These are phyloP conservation scores for Encarsia formosa DNA, from an alignment of 2,888 invertebrate species.

Conservation along the genomic window DNA sequence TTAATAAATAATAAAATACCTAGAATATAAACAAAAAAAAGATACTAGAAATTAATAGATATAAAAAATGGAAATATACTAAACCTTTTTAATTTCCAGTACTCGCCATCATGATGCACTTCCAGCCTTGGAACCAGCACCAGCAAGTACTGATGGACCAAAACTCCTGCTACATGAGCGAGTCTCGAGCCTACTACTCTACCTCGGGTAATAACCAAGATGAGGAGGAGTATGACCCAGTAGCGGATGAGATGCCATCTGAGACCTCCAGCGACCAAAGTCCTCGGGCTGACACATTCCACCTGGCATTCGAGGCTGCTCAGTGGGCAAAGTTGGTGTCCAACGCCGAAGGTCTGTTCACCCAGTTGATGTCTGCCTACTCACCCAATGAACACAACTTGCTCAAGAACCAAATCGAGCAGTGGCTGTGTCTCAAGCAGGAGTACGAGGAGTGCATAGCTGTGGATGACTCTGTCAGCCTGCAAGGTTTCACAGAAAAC, in stretches of 20 bases:
- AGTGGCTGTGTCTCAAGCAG: conserved; percentile 81
- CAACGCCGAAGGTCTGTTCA: conserved; percentile 80
- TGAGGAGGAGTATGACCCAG: conserved; percentile 45
- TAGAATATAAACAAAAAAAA: too few species aligned
- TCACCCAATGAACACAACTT: conserved; percentile 61
- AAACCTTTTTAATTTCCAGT: too few species aligned
- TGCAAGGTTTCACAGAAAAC: conserved; percentile 52
- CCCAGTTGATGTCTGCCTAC: conserved; percentile 67
- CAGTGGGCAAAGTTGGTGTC: conserved; percentile 79
- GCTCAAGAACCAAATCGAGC: conserved; percentile 64
- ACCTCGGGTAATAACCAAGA: conserved; percentile 26
- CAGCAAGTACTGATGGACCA: conserved; percentile 23
- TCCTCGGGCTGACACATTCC: conserved; percentile 57
- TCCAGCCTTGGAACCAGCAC: conserved; percentile 12
- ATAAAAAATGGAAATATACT: too few species aligned
- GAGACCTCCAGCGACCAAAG: conserved; percentile 46
- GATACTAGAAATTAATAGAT: too few species aligned
- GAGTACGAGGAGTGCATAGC: conserved; percentile 82
- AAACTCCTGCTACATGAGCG: conserved; percentile 22
- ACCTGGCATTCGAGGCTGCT: conserved; percentile 76
- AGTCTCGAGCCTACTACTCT: conserved; percentile 14
- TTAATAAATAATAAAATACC: too few species aligned
- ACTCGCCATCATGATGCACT: conserved; percentile 20
- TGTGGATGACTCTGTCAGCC: conserved; percentile 52
- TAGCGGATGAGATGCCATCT: conserved; percentile 43